Evolutionary conservation across 2,888 invertebrate species (phyloP).

Genomic region (Bombylius major): DNA sequence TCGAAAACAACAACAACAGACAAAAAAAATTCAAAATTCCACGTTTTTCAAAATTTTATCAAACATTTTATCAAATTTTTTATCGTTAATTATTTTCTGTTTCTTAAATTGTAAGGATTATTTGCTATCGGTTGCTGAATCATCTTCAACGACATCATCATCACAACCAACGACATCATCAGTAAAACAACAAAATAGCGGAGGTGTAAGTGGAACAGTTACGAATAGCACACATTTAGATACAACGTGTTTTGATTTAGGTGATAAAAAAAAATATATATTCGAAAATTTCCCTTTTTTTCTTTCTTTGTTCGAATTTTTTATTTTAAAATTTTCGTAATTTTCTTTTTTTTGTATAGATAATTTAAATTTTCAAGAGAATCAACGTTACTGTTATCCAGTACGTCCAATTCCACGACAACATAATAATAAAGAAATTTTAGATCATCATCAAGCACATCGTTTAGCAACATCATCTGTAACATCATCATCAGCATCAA

Average conservation of each 20-base stretch:
- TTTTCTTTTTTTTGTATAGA: slow-evolving; percentile 13
- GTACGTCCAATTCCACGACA: slow-evolving; percentile 32
- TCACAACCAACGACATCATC: background rate
- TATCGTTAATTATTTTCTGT: background rate
- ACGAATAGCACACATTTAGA: slow-evolving; percentile 12
- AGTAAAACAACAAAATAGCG: slow-evolving; percentile 10
- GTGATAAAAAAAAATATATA: slow-evolving; percentile 15
- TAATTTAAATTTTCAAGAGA: slow-evolving; percentile 24
- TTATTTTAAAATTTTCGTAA: background rate
- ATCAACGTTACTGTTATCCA: slow-evolving; percentile 33
- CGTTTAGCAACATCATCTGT: slow-evolving; percentile 8
- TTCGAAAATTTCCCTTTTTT: no score
- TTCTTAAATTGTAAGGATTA: slow-evolving; percentile 23
- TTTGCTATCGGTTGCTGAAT: slow-evolving; percentile 21
- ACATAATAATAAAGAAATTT: slow-evolving; percentile 10
- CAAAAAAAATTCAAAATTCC: no score
- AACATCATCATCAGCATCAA: slow-evolving; percentile 6
- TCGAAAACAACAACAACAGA: no score
- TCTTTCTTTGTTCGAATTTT: no score
- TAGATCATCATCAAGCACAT: slow-evolving; percentile 12
- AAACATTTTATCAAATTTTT: background rate
- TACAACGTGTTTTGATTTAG: slow-evolving; percentile 20
- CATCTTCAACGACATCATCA: background rate
- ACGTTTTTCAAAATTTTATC: no score
- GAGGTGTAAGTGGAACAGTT: background rate